Evolutionary conservation across 2,113 vertebrate genomes (phyloP).

Genomic region (Colossoma macropomum): DNA sequence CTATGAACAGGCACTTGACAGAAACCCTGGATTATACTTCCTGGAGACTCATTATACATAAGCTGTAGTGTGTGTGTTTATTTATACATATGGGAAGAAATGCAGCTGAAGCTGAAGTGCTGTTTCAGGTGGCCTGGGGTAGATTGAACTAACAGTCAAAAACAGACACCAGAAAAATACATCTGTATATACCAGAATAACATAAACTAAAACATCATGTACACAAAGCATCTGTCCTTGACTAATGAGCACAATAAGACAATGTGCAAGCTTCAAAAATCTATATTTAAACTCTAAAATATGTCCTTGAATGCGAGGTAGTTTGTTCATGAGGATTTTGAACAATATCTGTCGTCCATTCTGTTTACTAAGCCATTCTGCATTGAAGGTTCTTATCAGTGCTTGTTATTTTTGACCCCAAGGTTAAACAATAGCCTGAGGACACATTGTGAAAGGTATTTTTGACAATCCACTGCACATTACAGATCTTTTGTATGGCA

Average conservation of each 20-base stretch:
- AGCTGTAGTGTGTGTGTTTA: slow-evolving; percentile 19
- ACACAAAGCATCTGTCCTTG: slow-evolving; percentile 5
- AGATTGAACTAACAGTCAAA: not conserved
- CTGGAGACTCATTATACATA: slow-evolving; percentile 35
- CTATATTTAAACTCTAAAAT: slow-evolving; percentile 10
- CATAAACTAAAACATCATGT: not conserved
- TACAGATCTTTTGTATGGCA: slow-evolving; percentile 54
- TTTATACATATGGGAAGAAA: slow-evolving; percentile 22
- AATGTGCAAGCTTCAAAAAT: slow-evolving; percentile 21
- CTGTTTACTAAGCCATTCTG: slow-evolving; percentile 15
- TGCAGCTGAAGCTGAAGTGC: not conserved
- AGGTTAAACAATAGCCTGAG: slow-evolving; percentile 56
- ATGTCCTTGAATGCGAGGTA: slow-evolving; percentile 40
- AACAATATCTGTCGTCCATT: slow-evolving; percentile 16
- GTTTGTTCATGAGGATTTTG: not conserved
- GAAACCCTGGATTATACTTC: not conserved
- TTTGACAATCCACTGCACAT: slow-evolving; percentile 40
- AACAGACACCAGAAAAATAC: no score
- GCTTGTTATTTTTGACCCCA: slow-evolving; percentile 57
- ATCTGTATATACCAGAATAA: not conserved
- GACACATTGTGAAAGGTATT: slow-evolving; percentile 38
- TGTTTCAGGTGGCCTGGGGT: not conserved
- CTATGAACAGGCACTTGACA: slow-evolving; percentile 12
- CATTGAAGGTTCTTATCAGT: slow-evolving; percentile 50
- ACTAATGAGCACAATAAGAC: slow-evolving; percentile 16